Evolutionary conservation across 1,140 invertebrate genomes (phyloP).

Genomic region (Bombus difficillimus): DNA sequence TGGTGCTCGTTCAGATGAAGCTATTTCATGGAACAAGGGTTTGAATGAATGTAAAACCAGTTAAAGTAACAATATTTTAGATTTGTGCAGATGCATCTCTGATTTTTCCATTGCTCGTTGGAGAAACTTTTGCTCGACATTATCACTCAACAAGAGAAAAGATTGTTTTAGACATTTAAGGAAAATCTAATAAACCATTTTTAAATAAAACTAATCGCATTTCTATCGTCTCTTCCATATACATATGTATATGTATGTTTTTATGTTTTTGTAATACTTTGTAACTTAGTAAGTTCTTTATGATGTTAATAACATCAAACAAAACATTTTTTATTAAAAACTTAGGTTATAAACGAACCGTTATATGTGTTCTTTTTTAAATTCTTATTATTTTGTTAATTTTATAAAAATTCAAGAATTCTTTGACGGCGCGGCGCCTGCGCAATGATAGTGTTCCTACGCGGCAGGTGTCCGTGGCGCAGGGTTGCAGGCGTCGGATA

Average conservation of each 20-base stretch:
- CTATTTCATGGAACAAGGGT: too few relatives aligned
- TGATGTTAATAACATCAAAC: background rate
- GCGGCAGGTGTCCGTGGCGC: slow-evolving; percentile 67
- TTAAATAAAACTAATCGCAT: too few relatives aligned
- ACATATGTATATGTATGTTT: too few relatives aligned
- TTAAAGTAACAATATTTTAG: too few relatives aligned
- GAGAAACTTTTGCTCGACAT: too few relatives aligned
- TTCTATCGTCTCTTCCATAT: background rate
- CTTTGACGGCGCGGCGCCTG: slow-evolving; percentile 49
- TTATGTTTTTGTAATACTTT: background rate
- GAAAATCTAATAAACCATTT: too few relatives aligned
- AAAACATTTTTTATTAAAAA: background rate
- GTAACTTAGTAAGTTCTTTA: background rate
- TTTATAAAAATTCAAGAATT: background rate
- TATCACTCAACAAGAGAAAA: too few relatives aligned
- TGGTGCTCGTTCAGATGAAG: too few relatives aligned
- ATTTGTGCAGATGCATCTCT: too few relatives aligned
- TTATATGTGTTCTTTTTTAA: background rate
- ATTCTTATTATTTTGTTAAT: background rate
- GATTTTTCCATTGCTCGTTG: too few relatives aligned
- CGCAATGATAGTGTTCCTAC: slow-evolving; percentile 43
- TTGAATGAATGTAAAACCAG: too few relatives aligned
- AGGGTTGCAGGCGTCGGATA: slow-evolving; percentile 72
- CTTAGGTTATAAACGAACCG: background rate
- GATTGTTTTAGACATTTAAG: too few relatives aligned